Percentiles rank a stretch among this genome's conserved stretches.
These are phyloP conservation scores for Limosa lapponica DNA, from an alignment of 2,797 vertebrate genomes.

Conservation along the genomic window DNA sequence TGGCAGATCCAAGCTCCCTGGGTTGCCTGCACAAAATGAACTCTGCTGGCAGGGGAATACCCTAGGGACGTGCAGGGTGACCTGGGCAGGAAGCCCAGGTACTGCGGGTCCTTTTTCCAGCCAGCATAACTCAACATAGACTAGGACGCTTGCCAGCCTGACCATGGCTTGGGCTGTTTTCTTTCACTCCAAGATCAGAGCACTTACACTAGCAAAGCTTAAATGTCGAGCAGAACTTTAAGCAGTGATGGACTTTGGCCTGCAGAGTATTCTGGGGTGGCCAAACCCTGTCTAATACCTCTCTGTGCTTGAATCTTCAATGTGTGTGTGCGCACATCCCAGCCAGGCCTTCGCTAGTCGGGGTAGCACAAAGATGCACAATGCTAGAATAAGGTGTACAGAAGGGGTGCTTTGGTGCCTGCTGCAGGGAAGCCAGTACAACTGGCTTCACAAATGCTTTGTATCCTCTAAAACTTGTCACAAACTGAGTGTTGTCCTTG, in stretches of 20 bases:
- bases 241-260: not conserved
- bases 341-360: not conserved
- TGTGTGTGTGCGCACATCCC: not conserved
- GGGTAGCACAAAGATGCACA: not conserved
- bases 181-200: not conserved
- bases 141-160: not conserved
- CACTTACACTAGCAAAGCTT: not conserved
- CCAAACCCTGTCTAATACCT: not conserved
- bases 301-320: not conserved
- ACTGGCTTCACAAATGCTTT: not conserved
- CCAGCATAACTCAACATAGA: not conserved
- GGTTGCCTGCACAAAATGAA: not conserved
- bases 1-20: not conserved
- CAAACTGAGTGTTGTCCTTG: not conserved
- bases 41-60: not conserved
- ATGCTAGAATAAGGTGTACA: accelerated
- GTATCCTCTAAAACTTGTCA: not conserved
- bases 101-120: not conserved
- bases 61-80: not conserved
- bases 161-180: not conserved
- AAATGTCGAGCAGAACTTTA: not conserved
- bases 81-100: not conserved
- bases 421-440: not conserved
- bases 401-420: not conserved
- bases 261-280: not conserved